A percentile compares a stretch with the other conserved stretches of the same genome.
These are phyloP conservation scores for Bombus superbus DNA, from an alignment of 1,140 invertebrate genomes.

Conservation along the genomic window DNA sequence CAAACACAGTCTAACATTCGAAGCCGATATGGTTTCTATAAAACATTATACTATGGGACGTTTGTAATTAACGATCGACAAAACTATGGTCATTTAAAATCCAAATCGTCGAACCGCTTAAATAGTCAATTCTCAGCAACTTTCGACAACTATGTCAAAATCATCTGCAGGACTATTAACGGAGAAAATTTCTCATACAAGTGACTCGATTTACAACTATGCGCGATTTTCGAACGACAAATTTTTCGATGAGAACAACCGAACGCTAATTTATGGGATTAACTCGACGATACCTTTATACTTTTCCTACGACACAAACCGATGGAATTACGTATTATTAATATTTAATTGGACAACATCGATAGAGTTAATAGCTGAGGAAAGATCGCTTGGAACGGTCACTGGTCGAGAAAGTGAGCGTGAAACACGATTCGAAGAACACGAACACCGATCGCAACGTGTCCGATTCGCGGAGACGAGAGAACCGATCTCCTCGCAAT, in stretches of 20 bases:
- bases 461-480: slow-evolving; percentile 28
- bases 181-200: background rate
- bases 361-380: background rate
- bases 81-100: background rate
- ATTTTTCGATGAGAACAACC: background rate
- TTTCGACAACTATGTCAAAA: background rate
- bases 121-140: background rate
- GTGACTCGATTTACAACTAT: background rate
- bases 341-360: background rate
- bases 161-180: background rate
- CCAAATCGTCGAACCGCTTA: background rate
- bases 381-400: background rate
- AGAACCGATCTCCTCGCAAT: slow-evolving; percentile 68
- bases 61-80: background rate
- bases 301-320: too few relatives aligned
- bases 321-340: too few relatives aligned
- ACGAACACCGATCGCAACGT: background rate
- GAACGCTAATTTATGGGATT: background rate
- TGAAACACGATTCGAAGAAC: slow-evolving; percentile 7
- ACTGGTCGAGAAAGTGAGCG: slow-evolving; percentile 1
- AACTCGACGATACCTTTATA: too few relatives aligned
- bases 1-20: background rate
- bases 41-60: too few relatives aligned
- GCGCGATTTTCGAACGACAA: background rate
- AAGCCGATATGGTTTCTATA: background rate